Conservation (phyloP, 2,888 invertebrate species). For the Ophion ventricosus region DNA sequence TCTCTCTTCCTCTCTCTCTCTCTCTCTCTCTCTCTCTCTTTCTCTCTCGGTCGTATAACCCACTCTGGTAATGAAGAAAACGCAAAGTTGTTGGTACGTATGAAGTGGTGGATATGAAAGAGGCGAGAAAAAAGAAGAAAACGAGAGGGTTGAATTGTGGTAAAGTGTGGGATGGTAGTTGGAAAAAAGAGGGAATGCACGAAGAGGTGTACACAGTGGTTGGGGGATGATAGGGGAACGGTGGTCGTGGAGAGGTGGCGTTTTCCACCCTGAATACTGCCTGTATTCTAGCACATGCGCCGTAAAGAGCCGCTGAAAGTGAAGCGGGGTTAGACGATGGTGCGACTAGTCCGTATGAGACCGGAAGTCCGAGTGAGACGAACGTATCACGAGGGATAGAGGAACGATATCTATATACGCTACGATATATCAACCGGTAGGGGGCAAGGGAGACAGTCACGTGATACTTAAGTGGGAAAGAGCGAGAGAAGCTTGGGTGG, state of each 20-base stretch:
- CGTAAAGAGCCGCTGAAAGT: constrained; percentile 34
- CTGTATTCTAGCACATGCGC: constrained; percentile 42
- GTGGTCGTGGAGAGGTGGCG: constrained; percentile 25
- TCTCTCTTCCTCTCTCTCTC: neutral
- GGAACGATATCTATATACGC: constrained; percentile 26
- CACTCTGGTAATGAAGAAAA: constrained; percentile 46
- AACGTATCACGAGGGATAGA: constrained; percentile 28
- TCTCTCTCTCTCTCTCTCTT: neutral
- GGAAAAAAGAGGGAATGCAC: constrained; percentile 16
- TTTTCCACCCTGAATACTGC: constrained; percentile 40
- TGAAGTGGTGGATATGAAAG: constrained; percentile 43
- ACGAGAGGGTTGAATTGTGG: neutral
- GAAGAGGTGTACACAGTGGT: neutral
- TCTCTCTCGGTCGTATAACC: constrained; percentile 8
- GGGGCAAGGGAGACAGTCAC: constrained; percentile 39
- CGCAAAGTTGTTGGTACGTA: constrained; percentile 46
- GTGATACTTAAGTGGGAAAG: constrained; percentile 39
- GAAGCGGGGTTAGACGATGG: constrained; percentile 38
- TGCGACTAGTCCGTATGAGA: constrained; percentile 25
- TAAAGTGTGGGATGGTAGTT: neutral
- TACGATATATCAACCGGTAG: constrained; percentile 40
- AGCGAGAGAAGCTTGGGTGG: constrained; percentile 36
- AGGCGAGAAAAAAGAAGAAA: constrained; percentile 10
- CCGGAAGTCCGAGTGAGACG: constrained; percentile 48
- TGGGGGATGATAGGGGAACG: neutral